These are phyloP conservation scores for Tauraco erythrolophus DNA, from an alignment of 2,113 vertebrate species.

Conservation along the genomic window DNA sequence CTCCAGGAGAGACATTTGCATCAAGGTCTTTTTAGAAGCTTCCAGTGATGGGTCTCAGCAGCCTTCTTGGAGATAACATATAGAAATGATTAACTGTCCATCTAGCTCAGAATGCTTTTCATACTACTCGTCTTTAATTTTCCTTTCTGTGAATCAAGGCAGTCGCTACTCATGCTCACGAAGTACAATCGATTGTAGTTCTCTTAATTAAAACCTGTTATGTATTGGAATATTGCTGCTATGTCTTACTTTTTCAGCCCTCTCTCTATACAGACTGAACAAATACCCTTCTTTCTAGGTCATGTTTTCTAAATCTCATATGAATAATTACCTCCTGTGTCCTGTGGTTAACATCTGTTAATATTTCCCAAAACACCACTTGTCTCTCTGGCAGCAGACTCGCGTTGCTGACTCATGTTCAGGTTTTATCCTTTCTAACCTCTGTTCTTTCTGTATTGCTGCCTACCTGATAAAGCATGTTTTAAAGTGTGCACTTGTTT, in stretches of 20 bases:
- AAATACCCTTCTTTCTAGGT: conserved; percentile 13
- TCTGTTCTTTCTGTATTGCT: background rate
- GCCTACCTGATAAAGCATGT: fast-evolving
- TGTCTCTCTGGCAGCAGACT: conserved; percentile 10
- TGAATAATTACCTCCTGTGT: conserved; percentile 38
- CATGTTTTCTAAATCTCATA: background rate
- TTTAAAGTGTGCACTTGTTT: background rate
- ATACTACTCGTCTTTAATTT: background rate
- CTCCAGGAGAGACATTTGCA: background rate
- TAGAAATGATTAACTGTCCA: background rate
- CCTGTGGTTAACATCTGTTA: conserved; percentile 50
- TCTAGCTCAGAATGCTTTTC: background rate
- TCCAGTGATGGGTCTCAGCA: background rate
- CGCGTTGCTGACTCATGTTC: background rate
- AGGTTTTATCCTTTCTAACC: background rate
- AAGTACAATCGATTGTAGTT: background rate
- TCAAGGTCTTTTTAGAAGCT: background rate
- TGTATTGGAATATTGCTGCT: background rate
- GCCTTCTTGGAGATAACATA: background rate
- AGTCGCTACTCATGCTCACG: background rate
- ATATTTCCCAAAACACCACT: background rate
- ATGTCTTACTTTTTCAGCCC: background rate
- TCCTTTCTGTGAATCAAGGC: background rate
- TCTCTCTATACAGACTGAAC: background rate
- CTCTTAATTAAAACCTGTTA: background rate